phyloP scores from a whole-genome alignment of 2,888 invertebrate genomes.

The Lissonota sp. region DNA sequence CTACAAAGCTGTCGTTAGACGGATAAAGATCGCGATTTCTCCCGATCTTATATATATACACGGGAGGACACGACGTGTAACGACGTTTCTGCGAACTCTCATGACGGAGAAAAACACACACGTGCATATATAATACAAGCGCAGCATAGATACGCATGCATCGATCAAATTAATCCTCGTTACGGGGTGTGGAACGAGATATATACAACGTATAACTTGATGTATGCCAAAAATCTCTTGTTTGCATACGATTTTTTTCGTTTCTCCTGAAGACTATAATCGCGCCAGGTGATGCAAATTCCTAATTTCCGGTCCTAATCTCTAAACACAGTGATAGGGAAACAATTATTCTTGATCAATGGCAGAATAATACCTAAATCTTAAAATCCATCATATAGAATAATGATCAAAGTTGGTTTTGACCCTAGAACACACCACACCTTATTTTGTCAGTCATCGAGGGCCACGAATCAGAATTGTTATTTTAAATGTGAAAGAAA shows the following conservation, averaged over 20 bases:
- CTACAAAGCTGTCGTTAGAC: constrained; percentile 23
- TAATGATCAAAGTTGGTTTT: not conserved
- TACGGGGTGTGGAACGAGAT: constrained; percentile 29
- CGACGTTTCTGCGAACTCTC: constrained; percentile 59
- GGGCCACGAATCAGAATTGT: no score
- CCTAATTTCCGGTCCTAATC: constrained; percentile 26
- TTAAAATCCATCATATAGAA: not conserved
- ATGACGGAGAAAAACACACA: no score
- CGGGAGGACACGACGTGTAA: constrained; percentile 56
- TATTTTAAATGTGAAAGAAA: no score
- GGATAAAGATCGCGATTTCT: constrained; percentile 63
- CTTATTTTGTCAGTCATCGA: no score
- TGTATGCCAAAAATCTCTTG: constrained; percentile 74
- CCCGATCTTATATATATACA: constrained; percentile 47
- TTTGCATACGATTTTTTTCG: constrained; percentile 71
- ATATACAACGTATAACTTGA: constrained; percentile 57
- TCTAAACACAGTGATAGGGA: constrained; percentile 1
- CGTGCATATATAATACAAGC: no score
- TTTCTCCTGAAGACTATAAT: constrained; percentile 6
- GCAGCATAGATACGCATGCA: constrained; percentile 58
- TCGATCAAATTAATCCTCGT: constrained; percentile 78
- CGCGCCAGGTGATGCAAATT: constrained; percentile 37
- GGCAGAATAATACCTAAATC: not conserved
- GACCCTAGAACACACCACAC: no score
- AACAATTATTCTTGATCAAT: not conserved